Conservation (phyloP, 2,888 invertebrate genomes). For the Habrosyne pyritoides region DNA sequence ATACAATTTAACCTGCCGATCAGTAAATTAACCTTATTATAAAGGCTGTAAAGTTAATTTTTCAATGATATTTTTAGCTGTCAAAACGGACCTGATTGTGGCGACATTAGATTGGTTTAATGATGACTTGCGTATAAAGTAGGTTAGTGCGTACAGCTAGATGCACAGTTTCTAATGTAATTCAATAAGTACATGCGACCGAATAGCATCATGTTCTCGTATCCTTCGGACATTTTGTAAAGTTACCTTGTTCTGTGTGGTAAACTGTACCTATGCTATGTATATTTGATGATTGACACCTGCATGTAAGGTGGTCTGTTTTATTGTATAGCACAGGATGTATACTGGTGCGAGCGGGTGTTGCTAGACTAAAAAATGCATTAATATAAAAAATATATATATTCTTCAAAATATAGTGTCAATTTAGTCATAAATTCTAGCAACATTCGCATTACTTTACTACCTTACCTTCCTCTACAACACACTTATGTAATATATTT, state of each 20-base stretch:
- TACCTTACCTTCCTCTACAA: conserved; percentile 18
- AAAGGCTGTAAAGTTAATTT: too few relatives aligned
- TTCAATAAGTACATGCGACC: background rate
- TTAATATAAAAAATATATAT: background rate
- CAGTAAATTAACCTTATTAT: too few relatives aligned
- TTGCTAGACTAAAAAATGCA: conserved; percentile 31
- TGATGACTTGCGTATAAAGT: background rate
- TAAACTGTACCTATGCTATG: conserved; percentile 21
- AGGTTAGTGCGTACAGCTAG: conserved; percentile 1
- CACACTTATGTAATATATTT: conserved; percentile 55
- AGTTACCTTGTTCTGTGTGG: conserved; percentile 16
- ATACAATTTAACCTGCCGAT: too few relatives aligned
- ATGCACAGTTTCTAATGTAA: background rate
- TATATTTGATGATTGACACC: conserved; percentile 32
- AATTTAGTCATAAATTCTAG: too few relatives aligned
- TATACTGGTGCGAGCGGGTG: conserved; percentile 24
- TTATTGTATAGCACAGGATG: conserved; percentile 43
- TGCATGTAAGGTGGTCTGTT: conserved; percentile 47
- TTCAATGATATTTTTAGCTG: too few relatives aligned
- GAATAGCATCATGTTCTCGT: background rate
- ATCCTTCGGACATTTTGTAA: conserved; percentile 15
- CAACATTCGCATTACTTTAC: conserved; percentile 20
- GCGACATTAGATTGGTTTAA: background rate
- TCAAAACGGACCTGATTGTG: too few relatives aligned
- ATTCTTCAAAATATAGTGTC: too few relatives aligned